phyloP scores from a whole-genome alignment of 2,888 invertebrate species.

The Andrena praecox region DNA sequence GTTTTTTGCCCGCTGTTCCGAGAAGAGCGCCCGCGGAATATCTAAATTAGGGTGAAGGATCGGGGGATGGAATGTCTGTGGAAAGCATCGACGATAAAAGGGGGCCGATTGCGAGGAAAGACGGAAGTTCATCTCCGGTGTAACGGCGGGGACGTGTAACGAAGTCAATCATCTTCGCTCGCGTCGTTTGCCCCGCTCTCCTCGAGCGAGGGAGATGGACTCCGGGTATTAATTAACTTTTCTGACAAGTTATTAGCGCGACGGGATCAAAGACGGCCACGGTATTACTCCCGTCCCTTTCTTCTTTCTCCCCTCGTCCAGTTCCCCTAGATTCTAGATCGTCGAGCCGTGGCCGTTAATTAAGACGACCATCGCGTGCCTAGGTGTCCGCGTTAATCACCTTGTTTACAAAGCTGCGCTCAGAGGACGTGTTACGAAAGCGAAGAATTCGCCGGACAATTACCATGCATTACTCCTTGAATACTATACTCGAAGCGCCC shows the following conservation, averaged over 20 bases:
- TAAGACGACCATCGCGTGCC: conserved; percentile 48
- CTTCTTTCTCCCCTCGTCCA: background rate
- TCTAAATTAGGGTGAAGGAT: background rate
- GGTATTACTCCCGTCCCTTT: conserved; percentile 19
- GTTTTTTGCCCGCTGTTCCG: background rate
- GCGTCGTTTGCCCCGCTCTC: conserved; percentile 4
- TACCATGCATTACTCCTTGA: background rate
- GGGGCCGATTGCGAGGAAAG: background rate
- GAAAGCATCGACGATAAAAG: conserved; percentile 29
- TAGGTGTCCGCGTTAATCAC: conserved; percentile 38
- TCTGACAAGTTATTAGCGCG: conserved; percentile 51
- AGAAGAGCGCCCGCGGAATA: background rate
- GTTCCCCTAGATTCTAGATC: conserved; percentile 13
- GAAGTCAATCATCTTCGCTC: conserved; percentile 54
- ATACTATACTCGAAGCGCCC: background rate
- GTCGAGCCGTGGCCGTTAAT: conserved; percentile 36
- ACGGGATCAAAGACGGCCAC: conserved; percentile 54
- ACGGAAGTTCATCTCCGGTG: conserved; percentile 57
- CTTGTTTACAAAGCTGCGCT: conserved; percentile 32
- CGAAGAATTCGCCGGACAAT: background rate
- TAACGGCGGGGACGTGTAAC: conserved; percentile 36
- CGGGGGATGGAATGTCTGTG: background rate
- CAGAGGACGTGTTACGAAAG: conserved; percentile 21
- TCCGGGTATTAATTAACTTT: conserved; percentile 56
- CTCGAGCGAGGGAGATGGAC: background rate